phyloP scores from a whole-genome alignment of 2,113 vertebrate genomes.

The Melanotaenia duboulayi region DNA sequence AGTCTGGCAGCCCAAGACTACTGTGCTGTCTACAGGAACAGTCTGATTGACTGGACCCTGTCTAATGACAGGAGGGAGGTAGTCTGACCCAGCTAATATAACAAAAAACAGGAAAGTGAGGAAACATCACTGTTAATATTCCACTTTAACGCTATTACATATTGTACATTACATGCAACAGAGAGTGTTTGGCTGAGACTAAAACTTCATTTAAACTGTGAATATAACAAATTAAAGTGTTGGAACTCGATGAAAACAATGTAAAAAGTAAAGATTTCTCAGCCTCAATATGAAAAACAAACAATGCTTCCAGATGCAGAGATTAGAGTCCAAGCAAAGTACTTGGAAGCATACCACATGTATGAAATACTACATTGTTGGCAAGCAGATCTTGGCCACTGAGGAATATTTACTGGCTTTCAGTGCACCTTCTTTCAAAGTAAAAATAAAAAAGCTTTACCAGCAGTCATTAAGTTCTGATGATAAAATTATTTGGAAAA shows the following conservation, averaged over 20 bases:
- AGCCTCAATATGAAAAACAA: neutral
- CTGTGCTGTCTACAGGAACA: constrained; percentile 90
- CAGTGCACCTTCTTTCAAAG: too few species aligned
- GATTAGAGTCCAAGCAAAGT: too few species aligned
- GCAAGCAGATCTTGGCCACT: too few species aligned
- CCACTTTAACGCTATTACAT: neutral
- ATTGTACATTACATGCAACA: too few species aligned
- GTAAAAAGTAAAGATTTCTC: neutral
- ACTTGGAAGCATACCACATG: too few species aligned
- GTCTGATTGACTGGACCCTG: constrained; percentile 94
- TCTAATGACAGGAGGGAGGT: constrained; percentile 92
- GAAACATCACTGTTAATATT: neutral
- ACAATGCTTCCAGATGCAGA: neutral
- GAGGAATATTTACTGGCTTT: too few species aligned
- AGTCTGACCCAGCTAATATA: constrained; percentile 87
- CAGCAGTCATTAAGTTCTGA: too few species aligned
- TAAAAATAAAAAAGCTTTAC: too few species aligned
- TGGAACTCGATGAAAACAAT: neutral
- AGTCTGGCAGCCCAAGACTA: constrained; percentile 86
- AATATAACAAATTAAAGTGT: neutral
- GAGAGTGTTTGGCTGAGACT: too few species aligned
- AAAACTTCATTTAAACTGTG: neutral
- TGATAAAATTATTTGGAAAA: too few species aligned
- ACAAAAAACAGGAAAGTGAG: constrained; percentile 1
- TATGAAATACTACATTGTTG: too few species aligned